A percentile compares a stretch with the other conserved stretches of the same genome.
Evolutionary conservation across 2,113 vertebrate species (phyloP).

Genomic region (Nyctibius bracteatus): DNA sequence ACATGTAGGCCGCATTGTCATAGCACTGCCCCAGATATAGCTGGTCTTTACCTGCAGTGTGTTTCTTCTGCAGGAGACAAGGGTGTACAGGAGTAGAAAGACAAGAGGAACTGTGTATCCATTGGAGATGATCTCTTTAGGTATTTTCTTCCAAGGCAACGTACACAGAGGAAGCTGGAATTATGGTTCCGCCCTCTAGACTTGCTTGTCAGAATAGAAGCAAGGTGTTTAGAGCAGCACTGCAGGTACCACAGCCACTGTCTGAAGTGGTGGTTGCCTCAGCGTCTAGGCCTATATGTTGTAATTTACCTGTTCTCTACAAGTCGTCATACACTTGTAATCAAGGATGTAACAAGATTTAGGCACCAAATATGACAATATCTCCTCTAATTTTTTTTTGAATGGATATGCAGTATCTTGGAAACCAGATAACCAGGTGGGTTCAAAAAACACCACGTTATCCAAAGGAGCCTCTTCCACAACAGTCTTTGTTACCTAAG

Average conservation of each 20-base stretch:
- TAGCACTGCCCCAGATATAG: background rate
- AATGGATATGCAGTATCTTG: background rate
- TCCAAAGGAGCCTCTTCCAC: background rate
- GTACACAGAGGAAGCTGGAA: background rate
- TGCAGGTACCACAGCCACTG: background rate
- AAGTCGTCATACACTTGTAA: background rate
- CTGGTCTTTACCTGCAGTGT: background rate
- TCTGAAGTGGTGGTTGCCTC: background rate
- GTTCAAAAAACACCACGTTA: rapidly evolving
- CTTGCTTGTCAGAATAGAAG: background rate
- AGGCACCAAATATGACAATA: background rate
- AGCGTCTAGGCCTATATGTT: background rate
- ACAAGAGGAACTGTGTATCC: background rate
- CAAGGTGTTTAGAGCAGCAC: background rate
- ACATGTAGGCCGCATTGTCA: background rate
- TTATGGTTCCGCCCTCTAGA: background rate
- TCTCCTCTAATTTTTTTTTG: background rate
- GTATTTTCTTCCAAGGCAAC: background rate
- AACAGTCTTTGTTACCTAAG: background rate
- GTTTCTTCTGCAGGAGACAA: background rate
- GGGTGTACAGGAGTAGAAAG: background rate
- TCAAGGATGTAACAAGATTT: background rate
- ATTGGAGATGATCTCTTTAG: background rate
- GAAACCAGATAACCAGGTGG: background rate
- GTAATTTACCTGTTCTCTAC: background rate